Evolutionary conservation across 2,113 vertebrate species (phyloP), one percentile per base, ranked within the genome.

Genomic region (Apodemus speciosus): DNA sequence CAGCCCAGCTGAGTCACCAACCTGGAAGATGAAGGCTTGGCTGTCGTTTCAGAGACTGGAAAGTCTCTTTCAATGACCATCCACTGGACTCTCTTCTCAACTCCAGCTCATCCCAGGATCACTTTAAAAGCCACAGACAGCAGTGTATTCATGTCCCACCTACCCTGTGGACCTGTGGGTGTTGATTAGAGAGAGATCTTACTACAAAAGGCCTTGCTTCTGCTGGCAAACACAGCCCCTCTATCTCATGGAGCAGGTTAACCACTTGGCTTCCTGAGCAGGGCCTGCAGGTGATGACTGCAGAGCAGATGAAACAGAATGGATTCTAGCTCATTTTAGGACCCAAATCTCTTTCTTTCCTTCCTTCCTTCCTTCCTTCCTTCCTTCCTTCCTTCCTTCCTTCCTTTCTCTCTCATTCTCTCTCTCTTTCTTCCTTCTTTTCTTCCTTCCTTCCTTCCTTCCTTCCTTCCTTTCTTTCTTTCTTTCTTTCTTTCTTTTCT

Each of bases 1-100:
- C 0, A 0, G 6, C 51, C 83, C 1, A 0, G 32, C 83, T 6
- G 16, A 51, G 58, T 40, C 0, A 0, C n/a, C 9, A 0, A 13
- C 62, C 64, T 46, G 13, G 38, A 32, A 1, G 25, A 4, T 1
- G 0, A 13, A 20, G 77, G 23, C 35, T 3, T 0, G 0, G 16
- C 80, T 53, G 21, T 6, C 43, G 49, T 64, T 16, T 30, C 1
- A 23, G 75, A 35, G 30, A n/a, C 76, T 38, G 68, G 51, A 58
- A 71, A 75, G 10, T 38, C 53, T 11, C 60, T 80, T 40, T 64
- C 32, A 38, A 38, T 18, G 51, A 7, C 15, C 18, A 72, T 2
- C 1, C 21, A 3, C 32, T 60, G 53, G 13, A 0, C 14, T 3
- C 2, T 43, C 35, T 15, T 10, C 35, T 0, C 32, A 20, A 2